Conservation (phyloP, 2,888 invertebrate species). For the Phyllotreta cruciferae region DNA sequence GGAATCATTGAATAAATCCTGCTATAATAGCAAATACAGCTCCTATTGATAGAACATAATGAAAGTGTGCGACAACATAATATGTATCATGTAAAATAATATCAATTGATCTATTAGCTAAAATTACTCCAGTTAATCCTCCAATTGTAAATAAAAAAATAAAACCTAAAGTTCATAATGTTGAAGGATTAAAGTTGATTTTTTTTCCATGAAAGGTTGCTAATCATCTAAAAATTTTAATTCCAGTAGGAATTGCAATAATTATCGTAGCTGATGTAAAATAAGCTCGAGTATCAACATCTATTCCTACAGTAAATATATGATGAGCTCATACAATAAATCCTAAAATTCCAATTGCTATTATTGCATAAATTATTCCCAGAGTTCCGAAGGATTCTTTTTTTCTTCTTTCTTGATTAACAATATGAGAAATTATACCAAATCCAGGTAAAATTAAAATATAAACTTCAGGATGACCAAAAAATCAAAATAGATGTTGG, state of each 20-base stretch:
- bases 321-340: constrained; percentile 87
- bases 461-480: constrained; percentile 87
- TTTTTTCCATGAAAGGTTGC: constrained; percentile 72
- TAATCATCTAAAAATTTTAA: constrained; percentile 84
- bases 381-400: no score
- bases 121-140: constrained; percentile 72
- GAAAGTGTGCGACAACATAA: constrained; percentile 60
- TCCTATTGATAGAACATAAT: constrained; percentile 36
- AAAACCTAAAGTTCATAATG: constrained; percentile 76
- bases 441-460: no score
- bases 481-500: constrained; percentile 88
- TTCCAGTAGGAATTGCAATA: constrained; percentile 85
- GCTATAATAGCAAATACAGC: constrained; percentile 63
- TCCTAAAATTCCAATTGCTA: constrained; percentile 81
- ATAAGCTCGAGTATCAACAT: constrained; percentile 83
- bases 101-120: constrained; percentile 80
- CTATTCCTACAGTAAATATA: constrained; percentile 85
- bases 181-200: constrained; percentile 66
- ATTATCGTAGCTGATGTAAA: constrained; percentile 86
- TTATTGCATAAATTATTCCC: no score
- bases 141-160: constrained; percentile 80
- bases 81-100: constrained; percentile 83
- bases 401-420: constrained; percentile 75
- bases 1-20: constrained; percentile 74
- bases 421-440: constrained; percentile 81